Conservation (phyloP, 2,888 invertebrate species). For the Eupeodes latifasciatus region DNA sequence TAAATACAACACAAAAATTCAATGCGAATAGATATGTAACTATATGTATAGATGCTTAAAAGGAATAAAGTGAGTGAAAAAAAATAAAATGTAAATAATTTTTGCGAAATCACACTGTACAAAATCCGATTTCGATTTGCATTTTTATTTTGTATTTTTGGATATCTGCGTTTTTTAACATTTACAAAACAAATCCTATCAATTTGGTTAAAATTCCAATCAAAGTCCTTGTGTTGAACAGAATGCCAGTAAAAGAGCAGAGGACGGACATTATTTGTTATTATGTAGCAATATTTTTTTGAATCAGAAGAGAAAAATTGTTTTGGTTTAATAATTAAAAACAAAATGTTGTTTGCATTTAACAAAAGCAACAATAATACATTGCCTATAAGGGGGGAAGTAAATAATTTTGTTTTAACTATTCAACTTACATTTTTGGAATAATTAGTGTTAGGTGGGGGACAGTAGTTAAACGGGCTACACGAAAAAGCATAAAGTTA, state of each 20-base stretch:
- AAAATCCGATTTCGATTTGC: constrained; percentile 56
- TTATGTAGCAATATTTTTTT: neutral
- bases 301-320: constrained; percentile 7
- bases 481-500: too few relatives aligned
- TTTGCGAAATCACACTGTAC: constrained; percentile 50
- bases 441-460: too few relatives aligned
- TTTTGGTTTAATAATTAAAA: constrained; percentile 12
- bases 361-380: constrained; percentile 10
- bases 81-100: constrained; percentile 43
- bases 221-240: constrained; percentile 30
- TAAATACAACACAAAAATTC: constrained; percentile 38
- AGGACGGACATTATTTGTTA: neutral
- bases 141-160: constrained; percentile 28
- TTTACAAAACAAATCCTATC: constrained; percentile 50
- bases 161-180: constrained; percentile 1
- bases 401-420: neutral
- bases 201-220: constrained; percentile 56
- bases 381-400: neutral
- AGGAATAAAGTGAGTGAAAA: constrained; percentile 7
- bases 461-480: too few relatives aligned
- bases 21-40: neutral
- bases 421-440: too few relatives aligned
- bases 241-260: neutral
- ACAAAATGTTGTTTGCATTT: neutral
- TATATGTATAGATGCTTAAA: neutral